Conservation (phyloP, 2,888 invertebrate genomes). For the Chelonus formosanus region DNA sequence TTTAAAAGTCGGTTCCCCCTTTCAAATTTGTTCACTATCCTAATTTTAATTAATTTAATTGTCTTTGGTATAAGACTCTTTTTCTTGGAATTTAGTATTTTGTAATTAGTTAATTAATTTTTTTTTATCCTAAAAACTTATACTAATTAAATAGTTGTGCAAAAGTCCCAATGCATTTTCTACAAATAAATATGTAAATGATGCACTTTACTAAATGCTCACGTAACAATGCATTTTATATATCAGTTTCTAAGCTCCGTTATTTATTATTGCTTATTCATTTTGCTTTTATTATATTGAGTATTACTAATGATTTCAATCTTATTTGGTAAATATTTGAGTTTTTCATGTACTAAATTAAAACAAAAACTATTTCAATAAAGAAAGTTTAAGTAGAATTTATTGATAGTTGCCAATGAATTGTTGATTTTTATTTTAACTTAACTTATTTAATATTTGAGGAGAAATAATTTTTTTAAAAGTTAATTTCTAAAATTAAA, state of each 20-base stretch:
- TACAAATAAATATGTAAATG: slow-evolving; percentile 15
- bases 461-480: too few relatives aligned
- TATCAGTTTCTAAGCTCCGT: slow-evolving; percentile 16
- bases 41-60: not conserved
- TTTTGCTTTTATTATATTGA: not conserved
- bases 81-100: not conserved
- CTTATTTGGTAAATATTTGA: not conserved
- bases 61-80: not conserved
- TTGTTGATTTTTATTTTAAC: too few relatives aligned
- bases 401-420: too few relatives aligned
- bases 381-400: too few relatives aligned
- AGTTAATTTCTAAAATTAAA: too few relatives aligned
- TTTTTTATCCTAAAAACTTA: slow-evolving; percentile 1
- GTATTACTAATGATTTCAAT: slow-evolving; percentile 1
- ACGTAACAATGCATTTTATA: slow-evolving; percentile 3
- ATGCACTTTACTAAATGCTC: slow-evolving; percentile 7
- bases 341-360: too few relatives aligned
- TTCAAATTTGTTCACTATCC: slow-evolving; percentile 6
- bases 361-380: too few relatives aligned
- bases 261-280: slow-evolving; percentile 24
- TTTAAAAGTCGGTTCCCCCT: not conserved
- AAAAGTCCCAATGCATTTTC: slow-evolving; percentile 17
- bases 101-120: not conserved
- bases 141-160: slow-evolving; percentile 10
- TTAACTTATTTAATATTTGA: too few relatives aligned